phyloP scores from a whole-genome alignment of 1,140 invertebrate genomes.

The Nixonia krombeini region DNA sequence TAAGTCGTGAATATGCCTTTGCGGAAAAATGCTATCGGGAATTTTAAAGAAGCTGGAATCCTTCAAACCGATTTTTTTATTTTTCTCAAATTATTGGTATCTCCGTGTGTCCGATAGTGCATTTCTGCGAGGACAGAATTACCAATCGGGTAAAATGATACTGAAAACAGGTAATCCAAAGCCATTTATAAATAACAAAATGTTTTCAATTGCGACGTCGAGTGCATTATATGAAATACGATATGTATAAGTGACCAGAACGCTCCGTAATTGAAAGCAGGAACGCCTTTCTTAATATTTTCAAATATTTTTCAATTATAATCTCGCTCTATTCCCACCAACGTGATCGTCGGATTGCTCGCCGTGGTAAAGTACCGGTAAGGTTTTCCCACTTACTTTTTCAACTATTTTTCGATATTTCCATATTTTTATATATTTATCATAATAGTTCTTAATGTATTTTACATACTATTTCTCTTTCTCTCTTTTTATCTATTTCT shows the following conservation, averaged over 20 bases:
- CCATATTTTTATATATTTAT: slow-evolving; percentile 50
- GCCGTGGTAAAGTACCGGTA: slow-evolving; percentile 47
- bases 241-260: neutral
- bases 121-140: no score
- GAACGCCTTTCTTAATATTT: slow-evolving; percentile 50
- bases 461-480: slow-evolving; percentile 49
- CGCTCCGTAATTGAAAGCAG: slow-evolving; percentile 30
- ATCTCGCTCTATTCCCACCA: slow-evolving; percentile 53
- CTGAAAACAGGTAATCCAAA: slow-evolving; percentile 54
- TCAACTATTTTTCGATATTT: slow-evolving; percentile 49
- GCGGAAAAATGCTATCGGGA: slow-evolving; percentile 12
- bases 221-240: slow-evolving; percentile 1
- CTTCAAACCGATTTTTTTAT: no score
- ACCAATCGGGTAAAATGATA: slow-evolving; percentile 11
- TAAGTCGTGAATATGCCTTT: slow-evolving; percentile 3
- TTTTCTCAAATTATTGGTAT: no score
- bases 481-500: slow-evolving; percentile 41
- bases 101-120: no score
- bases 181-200: slow-evolving; percentile 56
- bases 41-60: no score
- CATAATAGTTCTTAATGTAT: slow-evolving; percentile 30
- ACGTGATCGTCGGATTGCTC: slow-evolving; percentile 18
- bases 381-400: slow-evolving; percentile 54
- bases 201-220: slow-evolving; percentile 39
- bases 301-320: slow-evolving; percentile 49